These are phyloP conservation scores for Gibbula magus DNA, from an alignment of 2,888 invertebrate genomes.

Conservation along the genomic window DNA sequence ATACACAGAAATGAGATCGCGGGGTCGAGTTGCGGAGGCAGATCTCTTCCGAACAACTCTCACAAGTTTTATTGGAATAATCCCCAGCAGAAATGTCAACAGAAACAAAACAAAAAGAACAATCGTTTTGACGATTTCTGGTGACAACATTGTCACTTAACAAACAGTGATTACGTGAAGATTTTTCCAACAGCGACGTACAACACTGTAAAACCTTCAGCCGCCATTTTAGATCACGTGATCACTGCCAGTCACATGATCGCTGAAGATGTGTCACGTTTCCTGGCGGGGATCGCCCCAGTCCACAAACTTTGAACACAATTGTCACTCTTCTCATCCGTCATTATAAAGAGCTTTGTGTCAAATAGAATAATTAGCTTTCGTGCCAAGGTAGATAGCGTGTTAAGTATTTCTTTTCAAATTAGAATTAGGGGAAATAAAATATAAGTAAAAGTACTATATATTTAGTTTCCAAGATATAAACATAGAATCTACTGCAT, in stretches of 20 bases:
- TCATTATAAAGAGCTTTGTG: no score
- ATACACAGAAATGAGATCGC: not conserved
- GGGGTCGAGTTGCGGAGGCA: constrained; percentile 28
- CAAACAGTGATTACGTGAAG: not conserved
- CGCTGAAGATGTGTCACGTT: not conserved
- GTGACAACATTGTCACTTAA: constrained; percentile 38
- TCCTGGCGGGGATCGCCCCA: no score
- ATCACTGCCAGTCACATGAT: constrained; percentile 9
- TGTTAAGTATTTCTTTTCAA: no score
- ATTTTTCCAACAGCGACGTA: not conserved
- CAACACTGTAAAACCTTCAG: no score
- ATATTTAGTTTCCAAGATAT: no score
- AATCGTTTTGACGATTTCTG: constrained; percentile 68
- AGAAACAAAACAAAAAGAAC: constrained; percentile 71
- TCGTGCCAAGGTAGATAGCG: no score
- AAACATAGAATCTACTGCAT: no score
- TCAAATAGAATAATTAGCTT: no score
- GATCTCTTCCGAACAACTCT: constrained; percentile 35
- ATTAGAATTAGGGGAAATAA: no score
- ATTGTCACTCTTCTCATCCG: no score
- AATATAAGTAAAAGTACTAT: no score
- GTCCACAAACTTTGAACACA: no score
- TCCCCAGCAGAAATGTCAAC: constrained; percentile 72
- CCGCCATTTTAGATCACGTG: constrained; percentile 11
- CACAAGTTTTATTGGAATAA: constrained; percentile 72